Evolutionary conservation across 2,888 invertebrate genomes (phyloP), one percentile per base, ranked within the genome.

Genomic region (Lycaena phlaeas): DNA sequence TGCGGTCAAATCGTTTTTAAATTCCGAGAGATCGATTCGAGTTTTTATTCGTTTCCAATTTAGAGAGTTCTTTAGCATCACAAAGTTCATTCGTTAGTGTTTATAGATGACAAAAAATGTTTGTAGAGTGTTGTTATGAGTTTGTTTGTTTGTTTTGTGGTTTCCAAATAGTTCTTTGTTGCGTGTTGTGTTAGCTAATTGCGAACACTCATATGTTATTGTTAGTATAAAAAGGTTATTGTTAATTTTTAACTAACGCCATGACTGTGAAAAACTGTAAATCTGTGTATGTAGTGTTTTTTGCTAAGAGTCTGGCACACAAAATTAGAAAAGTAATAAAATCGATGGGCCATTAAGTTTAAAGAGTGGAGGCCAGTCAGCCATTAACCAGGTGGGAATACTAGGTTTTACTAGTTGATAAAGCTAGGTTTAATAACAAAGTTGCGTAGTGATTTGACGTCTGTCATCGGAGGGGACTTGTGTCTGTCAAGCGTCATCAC

Each of bases 1-100:
- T 62, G 59, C 51, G 48, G 57, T 59, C 54, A 54, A 53, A 56
- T 49, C 52, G 60, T 58, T 65, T 67, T 53, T 43, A 44, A 53
- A 46, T 63, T 61, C 59, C 49, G 46, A 48, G 57, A 57, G 25
- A 59, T 49, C 46, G 41, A 36, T 27, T 43, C 34, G 49, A 50
- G 41, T 50, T 57, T 50, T 52, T 48, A 46, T 40, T 31, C 31
- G 31, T 43, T 51, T 50, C 51, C 45, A 51, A 48, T 45, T 31
- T 31, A 29, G 39, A 29, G 22, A 41, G 40, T 36, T 31, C 31
- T 44, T 47, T 38, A 42, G 41, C 34, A 31, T 39, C 11, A 36
- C 41, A 40, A 43, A 12, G 38, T 22, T 45, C n/a, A 31, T 46
- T 47, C 45, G 48, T 52, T 49, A 44, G 46, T 46, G 31, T 44